Conservation (phyloP, 2,888 invertebrate species). For the Hypena proboscidalis region DNA sequence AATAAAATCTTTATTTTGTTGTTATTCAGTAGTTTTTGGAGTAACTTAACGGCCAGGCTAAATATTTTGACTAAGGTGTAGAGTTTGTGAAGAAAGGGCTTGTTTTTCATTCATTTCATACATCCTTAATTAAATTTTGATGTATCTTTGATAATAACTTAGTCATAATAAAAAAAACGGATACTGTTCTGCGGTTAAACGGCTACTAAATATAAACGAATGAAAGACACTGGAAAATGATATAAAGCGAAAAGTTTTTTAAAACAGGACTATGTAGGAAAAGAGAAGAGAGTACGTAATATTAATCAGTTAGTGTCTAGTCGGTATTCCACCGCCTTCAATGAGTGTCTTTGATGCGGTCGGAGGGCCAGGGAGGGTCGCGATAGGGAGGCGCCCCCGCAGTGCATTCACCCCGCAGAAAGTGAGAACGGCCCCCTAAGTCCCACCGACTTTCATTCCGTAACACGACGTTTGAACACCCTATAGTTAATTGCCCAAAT, state of each 20-base stretch:
- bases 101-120: too few species aligned
- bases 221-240: too few species aligned
- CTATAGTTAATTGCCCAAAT: slow-evolving; percentile 78
- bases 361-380: slow-evolving; percentile 66
- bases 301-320: slow-evolving; percentile 46
- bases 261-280: slow-evolving; percentile 2
- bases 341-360: slow-evolving; percentile 76
- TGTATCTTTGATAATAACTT: too few species aligned
- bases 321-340: slow-evolving; percentile 59
- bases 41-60: too few species aligned
- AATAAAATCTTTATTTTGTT: too few species aligned
- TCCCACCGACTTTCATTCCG: slow-evolving; percentile 69
- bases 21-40: too few species aligned
- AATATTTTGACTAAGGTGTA: too few species aligned
- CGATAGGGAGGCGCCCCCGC: slow-evolving; percentile 70
- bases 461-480: slow-evolving; percentile 68
- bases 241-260: neutral
- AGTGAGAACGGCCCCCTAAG: slow-evolving; percentile 75
- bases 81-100: too few species aligned
- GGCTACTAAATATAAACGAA: too few species aligned
- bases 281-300: slow-evolving; percentile 24
- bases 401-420: slow-evolving; percentile 84
- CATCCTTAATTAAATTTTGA: too few species aligned
- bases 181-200: too few species aligned
- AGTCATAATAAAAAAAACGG: too few species aligned